Conservation (phyloP, 2,888 invertebrate genomes). For the Dryomyza anilis region DNA sequence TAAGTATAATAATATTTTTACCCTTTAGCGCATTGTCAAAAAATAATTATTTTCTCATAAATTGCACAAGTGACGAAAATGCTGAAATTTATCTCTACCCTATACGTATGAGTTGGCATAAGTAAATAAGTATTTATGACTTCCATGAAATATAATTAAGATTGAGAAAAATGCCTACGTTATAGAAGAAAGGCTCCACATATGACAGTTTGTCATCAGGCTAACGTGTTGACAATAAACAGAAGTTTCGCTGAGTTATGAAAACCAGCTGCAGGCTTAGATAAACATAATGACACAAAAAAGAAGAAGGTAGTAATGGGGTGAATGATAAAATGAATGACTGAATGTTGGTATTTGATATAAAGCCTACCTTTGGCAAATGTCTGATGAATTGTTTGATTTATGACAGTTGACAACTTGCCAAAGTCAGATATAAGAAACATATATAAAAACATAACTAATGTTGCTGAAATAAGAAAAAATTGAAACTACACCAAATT, state of each 20-base stretch:
- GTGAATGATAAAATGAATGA: not conserved
- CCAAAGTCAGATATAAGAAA: not conserved
- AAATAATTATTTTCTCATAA: conserved; percentile 11
- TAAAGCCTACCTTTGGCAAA: not conserved
- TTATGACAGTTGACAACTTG: conserved; percentile 9
- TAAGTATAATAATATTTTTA: not conserved
- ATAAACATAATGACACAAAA: not conserved
- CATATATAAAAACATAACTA: not conserved
- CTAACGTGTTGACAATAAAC: conserved; percentile 5
- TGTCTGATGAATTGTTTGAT: conserved; percentile 12
- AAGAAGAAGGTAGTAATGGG: not conserved
- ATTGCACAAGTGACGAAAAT: not conserved
- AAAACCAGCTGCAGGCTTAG: conserved; percentile 3
- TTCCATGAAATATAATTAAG: conserved; percentile 3
- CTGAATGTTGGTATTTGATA: not conserved
- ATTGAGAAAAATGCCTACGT: not conserved
- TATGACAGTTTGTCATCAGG: not conserved
- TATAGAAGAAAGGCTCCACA: not conserved
- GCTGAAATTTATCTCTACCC: not conserved
- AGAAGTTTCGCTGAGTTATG: not conserved
- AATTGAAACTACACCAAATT: not conserved
- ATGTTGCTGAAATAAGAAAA: not conserved
- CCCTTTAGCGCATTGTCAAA: conserved; percentile 6
- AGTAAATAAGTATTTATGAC: not conserved
- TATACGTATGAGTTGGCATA: too few relatives aligned